phyloP scores from a whole-genome alignment of 2,888 invertebrate species.

The Panorpa germanica region DNA sequence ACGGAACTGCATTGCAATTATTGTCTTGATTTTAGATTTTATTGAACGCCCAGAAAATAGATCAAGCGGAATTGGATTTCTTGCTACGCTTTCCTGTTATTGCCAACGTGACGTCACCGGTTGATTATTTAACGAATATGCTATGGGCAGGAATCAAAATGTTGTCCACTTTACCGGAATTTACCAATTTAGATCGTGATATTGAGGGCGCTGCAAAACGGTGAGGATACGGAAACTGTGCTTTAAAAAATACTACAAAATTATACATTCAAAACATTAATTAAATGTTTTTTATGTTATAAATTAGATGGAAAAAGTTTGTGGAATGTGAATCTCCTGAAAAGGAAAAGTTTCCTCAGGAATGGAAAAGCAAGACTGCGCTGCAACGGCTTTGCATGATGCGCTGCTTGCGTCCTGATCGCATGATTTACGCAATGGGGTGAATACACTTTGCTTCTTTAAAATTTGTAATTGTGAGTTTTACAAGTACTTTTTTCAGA shows the following conservation, averaged over 20 bases:
- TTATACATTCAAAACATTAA: no score
- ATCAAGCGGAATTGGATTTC: conserved; percentile 67
- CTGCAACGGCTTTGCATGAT: conserved; percentile 84
- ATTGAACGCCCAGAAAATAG: conserved; percentile 33
- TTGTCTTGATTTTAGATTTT: no score
- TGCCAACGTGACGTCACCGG: conserved; percentile 49
- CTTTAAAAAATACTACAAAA: no score
- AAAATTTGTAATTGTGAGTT: neutral
- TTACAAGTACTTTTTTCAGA: conserved; percentile 22
- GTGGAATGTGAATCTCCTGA: conserved; percentile 84
- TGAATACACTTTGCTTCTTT: conserved; percentile 18
- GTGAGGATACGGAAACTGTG: no score
- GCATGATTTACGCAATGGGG: conserved; percentile 84
- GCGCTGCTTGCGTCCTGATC: conserved; percentile 75
- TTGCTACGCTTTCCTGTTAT: conserved; percentile 69
- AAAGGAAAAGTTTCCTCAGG: conserved; percentile 83
- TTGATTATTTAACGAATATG: conserved; percentile 61
- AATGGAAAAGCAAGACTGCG: conserved; percentile 84
- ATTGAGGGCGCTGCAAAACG: conserved; percentile 80
- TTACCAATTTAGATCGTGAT: conserved; percentile 74
- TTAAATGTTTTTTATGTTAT: no score
- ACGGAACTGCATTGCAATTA: no score
- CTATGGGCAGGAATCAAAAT: conserved; percentile 73
- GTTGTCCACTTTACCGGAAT: conserved; percentile 62
- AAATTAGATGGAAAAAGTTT: conserved; percentile 68